A percentile compares a stretch with the other conserved stretches of the same genome.
phyloP scores from a whole-genome alignment of 2,797 vertebrate genomes.

The Artibeus jamaicensis region DNA sequence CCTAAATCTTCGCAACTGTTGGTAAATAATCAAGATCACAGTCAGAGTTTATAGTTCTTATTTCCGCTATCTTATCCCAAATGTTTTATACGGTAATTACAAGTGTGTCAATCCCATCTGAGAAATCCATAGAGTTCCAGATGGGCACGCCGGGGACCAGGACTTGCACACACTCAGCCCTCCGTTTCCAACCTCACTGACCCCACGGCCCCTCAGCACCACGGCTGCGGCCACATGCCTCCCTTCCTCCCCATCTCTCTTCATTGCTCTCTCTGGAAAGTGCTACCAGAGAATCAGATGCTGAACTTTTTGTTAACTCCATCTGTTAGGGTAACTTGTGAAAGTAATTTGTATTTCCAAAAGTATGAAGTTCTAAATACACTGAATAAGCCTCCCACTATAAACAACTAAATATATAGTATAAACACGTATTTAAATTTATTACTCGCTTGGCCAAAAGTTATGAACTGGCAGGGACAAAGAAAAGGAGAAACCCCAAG shows the following conservation, averaged over 20 bases:
- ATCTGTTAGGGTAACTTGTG: not conserved
- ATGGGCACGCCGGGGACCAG: not conserved
- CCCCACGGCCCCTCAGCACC: not conserved
- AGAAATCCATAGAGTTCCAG: not conserved
- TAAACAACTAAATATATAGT: not conserved
- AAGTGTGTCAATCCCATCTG: not conserved
- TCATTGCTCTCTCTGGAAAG: not conserved
- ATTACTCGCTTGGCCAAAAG: not conserved
- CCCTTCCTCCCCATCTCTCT: not conserved
- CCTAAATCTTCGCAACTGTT: not conserved
- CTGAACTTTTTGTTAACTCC: not conserved
- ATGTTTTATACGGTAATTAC: not conserved
- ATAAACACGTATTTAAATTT: conserved; percentile 2
- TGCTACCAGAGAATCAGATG: conserved; percentile 15
- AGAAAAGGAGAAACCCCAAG: not conserved
- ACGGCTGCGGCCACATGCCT: not conserved
- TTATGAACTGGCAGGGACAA: not conserved
- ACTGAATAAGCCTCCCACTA: not conserved
- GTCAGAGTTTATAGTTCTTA: not conserved
- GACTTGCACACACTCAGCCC: not conserved
- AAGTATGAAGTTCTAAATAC: not conserved
- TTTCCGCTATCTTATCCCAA: not conserved
- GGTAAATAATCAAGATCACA: conserved; percentile 1
- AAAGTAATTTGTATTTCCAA: not conserved
- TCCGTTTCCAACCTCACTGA: not conserved